Conservation (phyloP, 2,888 invertebrate species). For the Heliothis peltigera region DNA sequence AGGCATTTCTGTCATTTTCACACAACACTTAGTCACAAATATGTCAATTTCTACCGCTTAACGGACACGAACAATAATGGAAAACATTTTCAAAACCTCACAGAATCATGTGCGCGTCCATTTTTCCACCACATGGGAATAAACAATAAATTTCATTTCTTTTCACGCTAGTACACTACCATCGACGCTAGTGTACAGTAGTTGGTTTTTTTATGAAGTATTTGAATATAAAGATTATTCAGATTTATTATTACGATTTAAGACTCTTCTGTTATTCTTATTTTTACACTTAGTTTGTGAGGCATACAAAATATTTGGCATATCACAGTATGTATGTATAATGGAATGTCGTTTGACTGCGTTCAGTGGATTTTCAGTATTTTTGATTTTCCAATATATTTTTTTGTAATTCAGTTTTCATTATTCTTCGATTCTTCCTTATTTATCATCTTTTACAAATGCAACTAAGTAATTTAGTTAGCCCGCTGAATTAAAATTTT, state of each 20-base stretch:
- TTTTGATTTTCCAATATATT: too few species aligned
- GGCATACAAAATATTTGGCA: too few species aligned
- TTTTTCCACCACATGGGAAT: conserved; percentile 88
- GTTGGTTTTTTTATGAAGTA: not conserved
- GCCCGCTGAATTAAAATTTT: too few species aligned
- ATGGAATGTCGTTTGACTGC: not conserved
- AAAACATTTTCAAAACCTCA: conserved; percentile 84
- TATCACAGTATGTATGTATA: not conserved
- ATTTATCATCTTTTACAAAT: too few species aligned
- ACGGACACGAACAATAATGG: conserved; percentile 68
- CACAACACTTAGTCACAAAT: conserved; percentile 74
- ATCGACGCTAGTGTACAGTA: not conserved
- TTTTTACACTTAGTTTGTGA: too few species aligned
- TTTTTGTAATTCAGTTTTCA: too few species aligned
- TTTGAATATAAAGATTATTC: not conserved
- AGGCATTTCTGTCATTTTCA: conserved; percentile 89
- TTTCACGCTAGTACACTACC: conserved; percentile 53
- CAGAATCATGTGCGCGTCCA: conserved; percentile 87
- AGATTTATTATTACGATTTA: not conserved
- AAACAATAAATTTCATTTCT: conserved; percentile 76
- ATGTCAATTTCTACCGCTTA: conserved; percentile 71
- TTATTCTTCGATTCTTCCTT: too few species aligned
- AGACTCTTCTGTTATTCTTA: not conserved
- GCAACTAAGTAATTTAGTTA: too few species aligned
- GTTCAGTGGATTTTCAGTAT: too few species aligned